Evolutionary conservation across 92 coral and sea anemone genomes (phyloP), one percentile per base, ranked within the genome.

Genomic region (Porites divaricata): DNA sequence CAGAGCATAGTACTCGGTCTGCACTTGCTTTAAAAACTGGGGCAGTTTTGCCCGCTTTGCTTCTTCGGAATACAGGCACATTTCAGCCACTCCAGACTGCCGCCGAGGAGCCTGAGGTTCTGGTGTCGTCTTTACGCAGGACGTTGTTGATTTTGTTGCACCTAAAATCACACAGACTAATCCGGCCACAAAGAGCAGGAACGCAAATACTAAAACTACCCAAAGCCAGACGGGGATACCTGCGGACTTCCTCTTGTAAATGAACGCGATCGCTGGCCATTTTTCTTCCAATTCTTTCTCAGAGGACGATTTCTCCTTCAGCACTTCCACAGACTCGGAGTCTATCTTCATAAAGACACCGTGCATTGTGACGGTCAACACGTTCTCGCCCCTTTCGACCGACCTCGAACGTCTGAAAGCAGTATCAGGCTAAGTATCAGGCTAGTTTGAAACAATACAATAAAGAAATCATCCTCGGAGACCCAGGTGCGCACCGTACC

Each of bases 31-130:
- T 14, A 95, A 76, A 56, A 93, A 86, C 15, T 65, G 76, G 5
- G 79, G 88, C 61, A 95, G 65, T 19, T 85, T 82, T 52, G 77
- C 89, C 8, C 97, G 95, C 4, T 58, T 41, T 2, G 97, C 97
- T 64, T 93, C 97, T 5, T 81, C 89, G 28, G 97, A 91, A 50
- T 68, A 93, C 21, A 19, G 48, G 67, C 94, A 93, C 11, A 70
- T 68, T 7, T 57, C 49, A 65, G 63, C 10, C 9, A 14, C 56
- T 15, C 15, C 65, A 0, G 59, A 9, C 59, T 15, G 3, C 17
- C 5, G n/a, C n/a, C n/a, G n/a, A n/a, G n/a, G n/a, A n/a, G n/a
- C n/a, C n/a, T n/a, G 11, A 15, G 59, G 14, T 11, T 9, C 59
- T 11, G 58, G 12, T 22, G 11, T 15, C 45, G 75, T 19, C 22